phyloP scores from a whole-genome alignment of 2,888 invertebrate genomes.

The Sesia apiformis region DNA sequence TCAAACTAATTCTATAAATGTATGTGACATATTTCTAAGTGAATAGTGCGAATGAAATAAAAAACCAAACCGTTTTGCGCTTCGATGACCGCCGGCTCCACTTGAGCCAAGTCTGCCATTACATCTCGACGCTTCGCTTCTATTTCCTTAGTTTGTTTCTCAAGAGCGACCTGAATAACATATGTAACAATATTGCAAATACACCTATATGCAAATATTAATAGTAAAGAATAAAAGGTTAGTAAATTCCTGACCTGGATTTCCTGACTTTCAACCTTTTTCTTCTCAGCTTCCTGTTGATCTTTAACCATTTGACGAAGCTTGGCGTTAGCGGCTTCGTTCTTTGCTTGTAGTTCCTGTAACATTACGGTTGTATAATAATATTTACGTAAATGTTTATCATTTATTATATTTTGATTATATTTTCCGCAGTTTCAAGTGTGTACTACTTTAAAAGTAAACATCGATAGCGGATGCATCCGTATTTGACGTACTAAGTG shows the following conservation, averaged over 20 bases:
- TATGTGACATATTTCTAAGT: too few species aligned
- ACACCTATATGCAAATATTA: too few species aligned
- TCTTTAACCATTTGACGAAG: conserved; percentile 99
- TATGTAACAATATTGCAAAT: not conserved
- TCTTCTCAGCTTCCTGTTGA: conserved; percentile 99
- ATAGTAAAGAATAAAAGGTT: too few species aligned
- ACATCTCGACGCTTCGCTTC: conserved; percentile 95
- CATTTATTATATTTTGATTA: too few species aligned
- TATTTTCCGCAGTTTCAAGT: too few species aligned
- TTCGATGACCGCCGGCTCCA: conserved; percentile 99
- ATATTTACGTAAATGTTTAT: too few species aligned
- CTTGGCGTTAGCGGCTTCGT: conserved; percentile 99
- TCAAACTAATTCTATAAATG: not conserved
- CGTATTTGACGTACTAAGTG: too few species aligned
- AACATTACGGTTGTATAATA: too few species aligned
- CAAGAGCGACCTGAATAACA: conserved; percentile 72
- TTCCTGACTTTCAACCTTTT: conserved; percentile 98
- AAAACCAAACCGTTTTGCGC: conserved; percentile 91
- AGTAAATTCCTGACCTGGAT: conserved; percentile 77
- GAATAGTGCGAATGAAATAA: conserved; percentile 7
- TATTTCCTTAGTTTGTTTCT: conserved; percentile 94
- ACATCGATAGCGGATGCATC: too few species aligned
- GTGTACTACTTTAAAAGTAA: too few species aligned
- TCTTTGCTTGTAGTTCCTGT: conserved; percentile 94
- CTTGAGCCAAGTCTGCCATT: conserved; percentile 96